A percentile compares a stretch with the other conserved stretches of the same genome.
phyloP scores from a whole-genome alignment of 2,113 vertebrate genomes.

The Benitochromis conjunctus region DNA sequence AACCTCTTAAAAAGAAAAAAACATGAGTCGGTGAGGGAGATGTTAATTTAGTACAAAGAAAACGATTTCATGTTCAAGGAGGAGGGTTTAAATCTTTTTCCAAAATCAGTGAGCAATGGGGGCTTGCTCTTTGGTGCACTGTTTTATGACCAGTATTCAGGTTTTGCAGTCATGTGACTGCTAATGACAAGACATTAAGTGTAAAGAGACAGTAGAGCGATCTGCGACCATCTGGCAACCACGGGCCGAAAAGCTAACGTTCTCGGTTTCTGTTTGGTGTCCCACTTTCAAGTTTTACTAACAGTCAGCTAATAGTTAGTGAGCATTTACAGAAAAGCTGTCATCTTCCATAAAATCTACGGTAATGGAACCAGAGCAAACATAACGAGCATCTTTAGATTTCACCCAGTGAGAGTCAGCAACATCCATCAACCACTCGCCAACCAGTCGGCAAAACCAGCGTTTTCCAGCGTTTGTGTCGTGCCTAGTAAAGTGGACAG shows the following conservation, averaged over 20 bases:
- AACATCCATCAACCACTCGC: too few species aligned
- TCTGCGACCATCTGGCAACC: background rate
- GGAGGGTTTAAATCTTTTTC: background rate
- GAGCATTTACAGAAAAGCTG: too few species aligned
- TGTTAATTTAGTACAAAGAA: background rate
- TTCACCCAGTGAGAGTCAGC: too few species aligned
- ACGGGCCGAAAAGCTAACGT: background rate
- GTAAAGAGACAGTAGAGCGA: fast-evolving
- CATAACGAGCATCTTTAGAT: too few species aligned
- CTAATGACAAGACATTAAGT: background rate
- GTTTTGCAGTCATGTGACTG: background rate
- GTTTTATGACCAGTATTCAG: background rate
- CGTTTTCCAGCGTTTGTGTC: too few species aligned
- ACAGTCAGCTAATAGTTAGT: background rate
- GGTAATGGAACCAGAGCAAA: too few species aligned
- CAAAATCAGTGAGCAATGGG: background rate
- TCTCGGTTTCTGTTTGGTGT: background rate
- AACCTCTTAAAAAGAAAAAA: background rate
- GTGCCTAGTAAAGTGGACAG: too few species aligned
- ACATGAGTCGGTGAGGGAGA: background rate
- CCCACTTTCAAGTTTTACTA: background rate
- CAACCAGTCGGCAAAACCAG: too few species aligned
- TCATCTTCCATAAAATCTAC: too few species aligned
- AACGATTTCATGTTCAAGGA: background rate
- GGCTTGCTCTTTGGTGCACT: background rate